Evolutionary conservation across 2,797 vertebrate genomes (phyloP).

Genomic region (Notolepis coatsorum): DNA sequence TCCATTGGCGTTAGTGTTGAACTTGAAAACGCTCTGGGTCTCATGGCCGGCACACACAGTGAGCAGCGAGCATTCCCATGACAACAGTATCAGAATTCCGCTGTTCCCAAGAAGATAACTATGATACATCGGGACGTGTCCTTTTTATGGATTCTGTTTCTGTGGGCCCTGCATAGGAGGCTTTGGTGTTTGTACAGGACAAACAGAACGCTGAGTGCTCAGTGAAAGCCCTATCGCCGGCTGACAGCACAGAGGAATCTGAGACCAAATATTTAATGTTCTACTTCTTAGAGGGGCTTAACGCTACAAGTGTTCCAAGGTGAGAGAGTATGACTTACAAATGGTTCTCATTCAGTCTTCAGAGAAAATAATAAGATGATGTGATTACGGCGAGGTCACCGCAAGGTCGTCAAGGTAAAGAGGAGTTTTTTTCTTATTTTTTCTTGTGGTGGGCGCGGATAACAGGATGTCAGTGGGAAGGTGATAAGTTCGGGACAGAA

Average conservation of each 20-base stretch:
- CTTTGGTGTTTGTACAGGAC: conserved; percentile 79
- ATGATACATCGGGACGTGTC: conserved; percentile 21
- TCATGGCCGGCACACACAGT: background rate
- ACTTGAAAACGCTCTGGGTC: background rate
- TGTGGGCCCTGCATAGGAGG: conserved; percentile 7
- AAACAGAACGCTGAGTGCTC: conserved; percentile 77
- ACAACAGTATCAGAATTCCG: conserved; percentile 38
- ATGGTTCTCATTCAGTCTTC: conserved; percentile 23
- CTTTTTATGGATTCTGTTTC: conserved; percentile 16
- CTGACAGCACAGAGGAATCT: conserved; percentile 73
- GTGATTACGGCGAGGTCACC: conserved; percentile 43
- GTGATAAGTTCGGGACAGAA: conserved; percentile 15
- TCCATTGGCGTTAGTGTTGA: background rate
- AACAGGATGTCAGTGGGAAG: conserved; percentile 12
- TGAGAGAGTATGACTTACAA: conserved; percentile 35
- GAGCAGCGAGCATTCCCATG: conserved; percentile 35
- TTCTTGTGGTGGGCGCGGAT: background rate
- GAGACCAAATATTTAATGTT: conserved; percentile 77
- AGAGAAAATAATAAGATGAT: conserved; percentile 33
- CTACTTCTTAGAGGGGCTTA: conserved; percentile 45
- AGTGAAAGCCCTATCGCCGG: conserved; percentile 77
- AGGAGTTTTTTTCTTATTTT: too few relatives aligned
- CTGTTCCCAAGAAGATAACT: conserved; percentile 7
- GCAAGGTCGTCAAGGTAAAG: conserved; percentile 15
- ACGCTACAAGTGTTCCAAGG: conserved; percentile 37